Evolutionary conservation across 2,797 vertebrate species (phyloP).

Genomic region (Megaceryle alcyon): DNA sequence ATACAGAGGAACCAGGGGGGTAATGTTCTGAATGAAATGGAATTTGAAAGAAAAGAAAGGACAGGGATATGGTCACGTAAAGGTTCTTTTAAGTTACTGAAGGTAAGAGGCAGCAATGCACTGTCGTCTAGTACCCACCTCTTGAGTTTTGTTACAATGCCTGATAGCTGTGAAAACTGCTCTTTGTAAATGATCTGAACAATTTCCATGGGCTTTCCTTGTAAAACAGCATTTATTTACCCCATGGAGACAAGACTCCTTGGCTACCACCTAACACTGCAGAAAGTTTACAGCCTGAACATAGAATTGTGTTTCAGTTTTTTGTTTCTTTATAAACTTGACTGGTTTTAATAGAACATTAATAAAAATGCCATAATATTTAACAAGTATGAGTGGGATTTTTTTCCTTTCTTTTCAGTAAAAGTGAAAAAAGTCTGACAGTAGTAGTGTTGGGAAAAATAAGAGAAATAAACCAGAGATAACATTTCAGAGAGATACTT

Average conservation of each 20-base stretch:
- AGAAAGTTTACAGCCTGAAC: background rate
- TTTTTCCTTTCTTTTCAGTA: background rate
- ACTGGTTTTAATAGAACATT: background rate
- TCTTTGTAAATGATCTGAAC: background rate
- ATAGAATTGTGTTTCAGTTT: background rate
- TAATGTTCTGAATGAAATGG: background rate
- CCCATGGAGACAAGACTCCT: background rate
- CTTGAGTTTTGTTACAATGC: background rate
- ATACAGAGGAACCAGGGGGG: background rate
- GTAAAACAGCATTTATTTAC: background rate
- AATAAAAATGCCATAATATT: conserved; percentile 34
- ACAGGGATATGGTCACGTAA: background rate
- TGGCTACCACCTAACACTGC: background rate
- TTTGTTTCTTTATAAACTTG: background rate
- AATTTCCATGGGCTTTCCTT: background rate
- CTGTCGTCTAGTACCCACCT: background rate
- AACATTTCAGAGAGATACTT: background rate
- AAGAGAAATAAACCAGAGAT: background rate
- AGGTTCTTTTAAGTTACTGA: background rate
- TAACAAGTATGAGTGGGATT: background rate
- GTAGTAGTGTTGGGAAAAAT: too few relatives aligned
- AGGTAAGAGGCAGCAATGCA: background rate
- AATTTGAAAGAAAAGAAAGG: background rate
- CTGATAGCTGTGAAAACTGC: background rate
- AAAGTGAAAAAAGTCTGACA: background rate